Conservation (phyloP, 2,797 vertebrate genomes). For the Myotis vivesi region DNA sequence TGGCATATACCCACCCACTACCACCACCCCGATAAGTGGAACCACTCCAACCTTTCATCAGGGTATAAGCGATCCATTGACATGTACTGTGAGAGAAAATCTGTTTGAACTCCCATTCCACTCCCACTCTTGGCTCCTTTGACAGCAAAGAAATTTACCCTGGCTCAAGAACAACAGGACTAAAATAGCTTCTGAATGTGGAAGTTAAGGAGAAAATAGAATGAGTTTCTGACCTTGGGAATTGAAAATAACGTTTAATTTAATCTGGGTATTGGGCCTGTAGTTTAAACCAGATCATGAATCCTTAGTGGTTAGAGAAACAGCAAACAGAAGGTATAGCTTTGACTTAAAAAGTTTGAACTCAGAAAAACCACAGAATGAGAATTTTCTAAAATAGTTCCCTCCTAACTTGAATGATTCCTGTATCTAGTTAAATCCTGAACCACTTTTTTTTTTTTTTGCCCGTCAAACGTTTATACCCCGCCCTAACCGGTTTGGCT, state of each 20-base stretch:
- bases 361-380: conserved; percentile 6
- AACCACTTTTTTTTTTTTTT: background rate
- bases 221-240: background rate
- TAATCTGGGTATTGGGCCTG: background rate
- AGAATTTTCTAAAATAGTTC: background rate
- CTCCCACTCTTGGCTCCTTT: background rate
- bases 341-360: background rate
- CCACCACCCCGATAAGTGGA: background rate
- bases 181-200: background rate
- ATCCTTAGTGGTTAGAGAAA: background rate
- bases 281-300: background rate
- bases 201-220: background rate
- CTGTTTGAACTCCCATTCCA: background rate
- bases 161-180: background rate
- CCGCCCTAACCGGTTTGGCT: too few species aligned
- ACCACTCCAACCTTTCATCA: background rate
- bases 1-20: accelerated
- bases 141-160: background rate
- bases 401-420: background rate
- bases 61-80: background rate
- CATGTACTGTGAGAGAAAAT: background rate
- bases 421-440: background rate
- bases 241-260: background rate
- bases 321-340: background rate
- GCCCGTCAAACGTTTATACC: background rate